Evolutionary conservation across 1,140 invertebrate genomes (phyloP).

Genomic region (Lithobius niger): DNA sequence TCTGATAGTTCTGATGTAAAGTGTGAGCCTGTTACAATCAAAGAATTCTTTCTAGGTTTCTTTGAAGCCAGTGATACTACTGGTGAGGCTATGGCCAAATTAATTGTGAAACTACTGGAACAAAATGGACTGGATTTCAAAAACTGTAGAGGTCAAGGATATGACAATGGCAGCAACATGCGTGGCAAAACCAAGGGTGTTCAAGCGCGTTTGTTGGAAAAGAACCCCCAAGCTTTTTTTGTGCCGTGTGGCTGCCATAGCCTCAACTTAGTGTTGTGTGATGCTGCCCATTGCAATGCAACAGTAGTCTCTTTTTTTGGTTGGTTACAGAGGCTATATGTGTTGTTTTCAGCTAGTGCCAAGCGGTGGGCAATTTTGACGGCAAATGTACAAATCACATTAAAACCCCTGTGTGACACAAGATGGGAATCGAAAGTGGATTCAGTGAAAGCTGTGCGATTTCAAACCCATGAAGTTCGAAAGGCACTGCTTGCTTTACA

Average conservation of each 20-base stretch:
- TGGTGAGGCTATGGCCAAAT: constrained; percentile 12
- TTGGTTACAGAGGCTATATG: constrained; percentile 23
- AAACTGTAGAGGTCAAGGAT: constrained; percentile 14
- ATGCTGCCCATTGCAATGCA: constrained; percentile 16
- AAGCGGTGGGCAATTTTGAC: constrained; percentile 23
- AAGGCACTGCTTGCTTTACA: neutral
- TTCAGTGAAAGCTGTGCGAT: neutral
- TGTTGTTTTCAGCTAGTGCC: constrained; percentile 23
- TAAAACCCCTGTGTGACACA: constrained; percentile 25
- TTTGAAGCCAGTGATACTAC: constrained; percentile 9
- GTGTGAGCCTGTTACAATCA: constrained; percentile 1
- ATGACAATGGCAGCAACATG: constrained; percentile 13
- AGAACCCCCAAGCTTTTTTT: constrained; percentile 10
- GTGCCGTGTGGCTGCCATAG: constrained; percentile 9
- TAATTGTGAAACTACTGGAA: constrained; percentile 15
- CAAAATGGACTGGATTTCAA: constrained; percentile 14
- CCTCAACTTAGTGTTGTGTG: constrained; percentile 15
- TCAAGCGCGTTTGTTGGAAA: constrained; percentile 1
- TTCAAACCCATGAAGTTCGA: neutral
- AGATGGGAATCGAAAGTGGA: constrained; percentile 17
- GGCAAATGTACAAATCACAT: constrained; percentile 21
- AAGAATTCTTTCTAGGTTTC: constrained; percentile 18
- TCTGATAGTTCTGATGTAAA: constrained; percentile 13
- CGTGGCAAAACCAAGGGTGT: neutral
- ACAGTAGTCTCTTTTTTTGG: constrained; percentile 18